phyloP scores from a whole-genome alignment of 92 coral and sea anemone species.

The Phymanthus crucifer region DNA sequence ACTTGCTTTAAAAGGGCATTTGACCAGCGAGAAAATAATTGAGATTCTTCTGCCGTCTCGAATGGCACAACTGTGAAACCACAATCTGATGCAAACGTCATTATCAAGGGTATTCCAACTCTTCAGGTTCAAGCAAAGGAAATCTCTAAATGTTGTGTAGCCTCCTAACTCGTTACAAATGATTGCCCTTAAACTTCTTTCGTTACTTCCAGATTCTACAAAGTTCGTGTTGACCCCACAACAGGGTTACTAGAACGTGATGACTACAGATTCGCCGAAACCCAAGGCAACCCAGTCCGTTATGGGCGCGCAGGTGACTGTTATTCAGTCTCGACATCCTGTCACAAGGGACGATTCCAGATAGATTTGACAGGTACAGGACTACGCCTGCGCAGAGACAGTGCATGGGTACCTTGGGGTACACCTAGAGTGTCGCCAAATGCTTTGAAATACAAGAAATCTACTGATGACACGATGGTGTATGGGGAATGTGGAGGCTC shows the following conservation, averaged over 20 bases:
- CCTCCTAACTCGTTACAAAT: too few species aligned
- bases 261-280: conserved; percentile 84
- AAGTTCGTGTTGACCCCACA: conserved; percentile 82
- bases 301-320: conserved; percentile 99
- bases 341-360: conserved; percentile 88
- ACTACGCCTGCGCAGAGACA: conserved; percentile 79
- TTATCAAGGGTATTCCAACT: too few species aligned
- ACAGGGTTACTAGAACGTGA: conserved; percentile 81
- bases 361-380: conserved; percentile 92
- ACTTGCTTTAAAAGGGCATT: too few species aligned
- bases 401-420: conserved; percentile 96
- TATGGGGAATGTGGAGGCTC: conserved; percentile 98
- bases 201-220: conserved; percentile 70
- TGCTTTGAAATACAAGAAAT: conserved; percentile 72
- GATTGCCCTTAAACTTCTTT: neutral
- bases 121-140: too few species aligned
- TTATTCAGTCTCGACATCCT: conserved; percentile 84
- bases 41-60: too few species aligned
- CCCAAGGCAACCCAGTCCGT: conserved; percentile 87
- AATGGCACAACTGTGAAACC: too few species aligned
- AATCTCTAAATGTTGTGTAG: too few species aligned
- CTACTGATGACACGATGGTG: conserved; percentile 71
- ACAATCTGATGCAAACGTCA: too few species aligned
- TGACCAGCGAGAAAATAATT: too few species aligned
- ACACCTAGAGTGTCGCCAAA: conserved; percentile 80